phyloP scores from a whole-genome alignment of 2,888 invertebrate genomes.

The Eurytoma californica region DNA sequence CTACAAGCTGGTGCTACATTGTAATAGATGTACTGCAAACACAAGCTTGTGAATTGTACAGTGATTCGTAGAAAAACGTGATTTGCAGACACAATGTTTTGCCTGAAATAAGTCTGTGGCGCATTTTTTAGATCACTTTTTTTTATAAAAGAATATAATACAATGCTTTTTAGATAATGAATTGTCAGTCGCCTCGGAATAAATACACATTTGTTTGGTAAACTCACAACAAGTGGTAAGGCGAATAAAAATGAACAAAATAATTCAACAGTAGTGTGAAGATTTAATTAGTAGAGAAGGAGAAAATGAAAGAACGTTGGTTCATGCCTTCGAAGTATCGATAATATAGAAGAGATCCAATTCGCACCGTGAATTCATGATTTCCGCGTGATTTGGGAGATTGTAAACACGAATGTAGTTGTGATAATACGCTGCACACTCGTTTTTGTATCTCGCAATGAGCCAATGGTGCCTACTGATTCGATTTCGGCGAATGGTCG shows the following conservation, averaged over 20 bases:
- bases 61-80: slow-evolving; percentile 7
- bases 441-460: slow-evolving; percentile 56
- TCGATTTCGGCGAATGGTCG: slow-evolving; percentile 30
- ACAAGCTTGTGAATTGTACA: slow-evolving; percentile 24
- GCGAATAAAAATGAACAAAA: neutral
- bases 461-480: slow-evolving; percentile 59
- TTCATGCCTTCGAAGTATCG: slow-evolving; percentile 45
- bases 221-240: neutral
- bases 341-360: slow-evolving; percentile 40
- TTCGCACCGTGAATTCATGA: slow-evolving; percentile 29
- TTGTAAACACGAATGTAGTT: slow-evolving; percentile 42
- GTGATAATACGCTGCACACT: slow-evolving; percentile 39
- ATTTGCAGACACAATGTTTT: slow-evolving; percentile 29
- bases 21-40: slow-evolving; percentile 25
- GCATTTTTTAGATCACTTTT: slow-evolving; percentile 51
- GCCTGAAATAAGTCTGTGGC: slow-evolving; percentile 34
- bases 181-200: slow-evolving; percentile 25
- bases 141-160: slow-evolving; percentile 32
- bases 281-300: neutral
- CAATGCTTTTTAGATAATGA: slow-evolving; percentile 41
- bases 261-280: neutral
- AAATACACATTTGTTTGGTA: slow-evolving; percentile 27
- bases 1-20: slow-evolving; percentile 39
- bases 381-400: slow-evolving; percentile 43
- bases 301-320: slow-evolving; percentile 5